Conservation (phyloP, 2,797 vertebrate species). For the Enteromius paludinosus region DNA sequence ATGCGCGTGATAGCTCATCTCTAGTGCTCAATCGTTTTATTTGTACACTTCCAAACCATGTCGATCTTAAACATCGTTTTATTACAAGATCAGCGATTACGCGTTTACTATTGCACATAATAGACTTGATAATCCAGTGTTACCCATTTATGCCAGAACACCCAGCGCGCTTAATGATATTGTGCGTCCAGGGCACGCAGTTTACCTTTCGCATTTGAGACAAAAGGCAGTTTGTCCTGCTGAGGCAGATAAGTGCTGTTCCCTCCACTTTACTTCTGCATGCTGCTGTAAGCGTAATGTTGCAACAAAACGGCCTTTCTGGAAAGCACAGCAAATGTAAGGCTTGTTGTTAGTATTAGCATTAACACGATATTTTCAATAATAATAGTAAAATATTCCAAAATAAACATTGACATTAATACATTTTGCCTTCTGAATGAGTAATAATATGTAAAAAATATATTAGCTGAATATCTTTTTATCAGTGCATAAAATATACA, state of each 20-base stretch:
- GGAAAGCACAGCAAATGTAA: not conserved
- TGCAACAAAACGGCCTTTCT: not conserved
- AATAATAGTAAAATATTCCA: not conserved
- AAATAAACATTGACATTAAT: not conserved
- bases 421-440: not conserved
- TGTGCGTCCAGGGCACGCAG: not conserved
- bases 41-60: not conserved
- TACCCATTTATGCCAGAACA: not conserved
- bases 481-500: not conserved
- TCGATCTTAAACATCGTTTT: not conserved
- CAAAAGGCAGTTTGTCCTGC: conserved; percentile 59
- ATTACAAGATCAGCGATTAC: not conserved
- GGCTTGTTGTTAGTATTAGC: not conserved
- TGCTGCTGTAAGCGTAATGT: not conserved
- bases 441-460: not conserved
- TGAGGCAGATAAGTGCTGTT: conserved; percentile 40
- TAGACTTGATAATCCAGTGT: not conserved
- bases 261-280: conserved; percentile 28
- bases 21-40: not conserved
- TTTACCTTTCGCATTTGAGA: conserved; percentile 57
- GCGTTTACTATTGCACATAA: not conserved
- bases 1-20: not conserved
- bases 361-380: not conserved
- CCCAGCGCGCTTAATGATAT: not conserved
- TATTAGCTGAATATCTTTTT: not conserved